A percentile compares a stretch with the other conserved stretches of the same genome.
Conservation (phyloP, 2,797 vertebrate species). For the Propithecus perrieri region DNA sequence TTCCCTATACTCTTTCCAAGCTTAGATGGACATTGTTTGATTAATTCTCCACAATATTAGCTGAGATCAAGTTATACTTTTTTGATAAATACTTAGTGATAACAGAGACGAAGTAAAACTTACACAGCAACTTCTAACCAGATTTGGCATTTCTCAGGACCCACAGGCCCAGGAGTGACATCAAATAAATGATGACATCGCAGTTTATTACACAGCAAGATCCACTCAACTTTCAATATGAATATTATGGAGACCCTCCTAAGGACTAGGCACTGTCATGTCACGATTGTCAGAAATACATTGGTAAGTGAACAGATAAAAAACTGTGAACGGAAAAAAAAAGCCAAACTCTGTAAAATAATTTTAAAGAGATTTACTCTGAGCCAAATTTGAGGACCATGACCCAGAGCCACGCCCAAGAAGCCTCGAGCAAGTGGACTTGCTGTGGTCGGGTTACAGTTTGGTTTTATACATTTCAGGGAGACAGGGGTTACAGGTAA, state of each 20-base stretch:
- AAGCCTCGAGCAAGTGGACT: no score
- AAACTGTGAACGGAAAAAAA: neutral
- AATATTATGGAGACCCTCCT: neutral
- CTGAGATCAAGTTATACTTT: neutral
- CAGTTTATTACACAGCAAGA: neutral
- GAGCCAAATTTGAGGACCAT: no score
- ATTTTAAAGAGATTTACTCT: no score
- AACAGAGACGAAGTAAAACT: neutral
- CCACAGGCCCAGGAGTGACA: fast-evolving
- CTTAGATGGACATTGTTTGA: neutral
- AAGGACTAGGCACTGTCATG: neutral
- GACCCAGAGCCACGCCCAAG: no score
- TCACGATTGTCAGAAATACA: neutral
- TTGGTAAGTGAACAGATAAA: neutral
- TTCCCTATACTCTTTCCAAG: neutral
- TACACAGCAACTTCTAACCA: neutral
- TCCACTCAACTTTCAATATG: neutral
- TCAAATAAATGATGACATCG: neutral
- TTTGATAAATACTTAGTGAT: neutral
- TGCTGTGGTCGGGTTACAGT: no score
- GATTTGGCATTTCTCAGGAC: neutral
- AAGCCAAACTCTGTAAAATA: no score
- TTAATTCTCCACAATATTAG: neutral
- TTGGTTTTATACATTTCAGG: no score
- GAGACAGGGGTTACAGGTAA: no score